A percentile compares a stretch with the other conserved stretches of the same genome.
These are phyloP conservation scores for Paedocypris sp. DNA, from an alignment of 2,113 vertebrate species.

Conservation along the genomic window DNA sequence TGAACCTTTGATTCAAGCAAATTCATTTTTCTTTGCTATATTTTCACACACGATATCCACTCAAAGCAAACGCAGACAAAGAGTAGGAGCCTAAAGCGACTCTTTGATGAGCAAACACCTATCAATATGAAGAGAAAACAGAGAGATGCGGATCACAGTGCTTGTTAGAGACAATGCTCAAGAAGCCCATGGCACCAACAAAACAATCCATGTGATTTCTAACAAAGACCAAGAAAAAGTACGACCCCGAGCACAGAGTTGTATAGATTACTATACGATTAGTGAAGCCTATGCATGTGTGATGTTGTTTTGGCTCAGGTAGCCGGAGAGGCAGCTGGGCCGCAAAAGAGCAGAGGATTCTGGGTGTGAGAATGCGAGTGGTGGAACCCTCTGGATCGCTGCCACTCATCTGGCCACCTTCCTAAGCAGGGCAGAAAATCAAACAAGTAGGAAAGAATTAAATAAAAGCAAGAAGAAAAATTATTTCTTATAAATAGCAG, in stretches of 20 bases:
- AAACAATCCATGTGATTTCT: conserved; percentile 22
- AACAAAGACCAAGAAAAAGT: conserved; percentile 24
- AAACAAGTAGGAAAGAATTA: conserved; percentile 67
- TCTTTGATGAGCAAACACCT: conserved; percentile 30
- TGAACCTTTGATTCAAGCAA: too few species aligned
- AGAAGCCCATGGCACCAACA: conserved; percentile 12
- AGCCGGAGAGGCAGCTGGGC: conserved; percentile 24
- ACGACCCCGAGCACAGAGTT: conserved; percentile 14
- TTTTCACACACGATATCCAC: conserved; percentile 16
- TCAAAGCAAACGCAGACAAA: conserved; percentile 1
- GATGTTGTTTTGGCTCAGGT: conserved; percentile 26
- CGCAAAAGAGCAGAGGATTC: conserved; percentile 23
- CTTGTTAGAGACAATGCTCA: conserved; percentile 21
- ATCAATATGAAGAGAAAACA: conserved; percentile 26
- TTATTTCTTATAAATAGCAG: conserved; percentile 72
- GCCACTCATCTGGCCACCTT: conserved; percentile 70
- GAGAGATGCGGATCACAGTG: conserved; percentile 26
- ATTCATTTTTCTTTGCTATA: too few species aligned
- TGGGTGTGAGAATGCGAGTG: conserved; percentile 27
- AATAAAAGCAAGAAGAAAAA: conserved; percentile 60
- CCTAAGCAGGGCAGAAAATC: conserved; percentile 71
- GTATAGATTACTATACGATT: conserved; percentile 15
- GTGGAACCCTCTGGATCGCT: conserved; percentile 56
- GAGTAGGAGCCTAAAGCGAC: conserved; percentile 27
- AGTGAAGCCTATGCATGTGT: conserved; percentile 9